Conservation (phyloP, 1,140 invertebrate species). For the Panonychus citri region DNA sequence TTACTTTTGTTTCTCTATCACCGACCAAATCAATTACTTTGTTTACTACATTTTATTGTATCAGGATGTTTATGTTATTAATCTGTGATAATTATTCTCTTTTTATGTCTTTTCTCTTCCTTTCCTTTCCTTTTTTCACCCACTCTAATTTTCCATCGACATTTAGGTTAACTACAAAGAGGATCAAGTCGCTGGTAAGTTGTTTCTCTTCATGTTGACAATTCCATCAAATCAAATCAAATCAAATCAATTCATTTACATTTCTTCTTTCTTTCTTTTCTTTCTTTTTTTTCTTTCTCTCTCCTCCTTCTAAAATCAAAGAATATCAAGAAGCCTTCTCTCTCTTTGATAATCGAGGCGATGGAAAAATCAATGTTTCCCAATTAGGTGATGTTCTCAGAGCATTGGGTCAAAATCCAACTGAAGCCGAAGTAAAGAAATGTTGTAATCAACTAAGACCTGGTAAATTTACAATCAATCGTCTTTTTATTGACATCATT, state of each 20-base stretch:
- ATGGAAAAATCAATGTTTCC: constrained; percentile 85
- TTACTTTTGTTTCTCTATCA: neutral
- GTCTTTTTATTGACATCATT: neutral
- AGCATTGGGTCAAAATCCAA: constrained; percentile 90
- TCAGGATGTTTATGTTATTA: neutral
- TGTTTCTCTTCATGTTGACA: neutral
- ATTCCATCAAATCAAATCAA: neutral
- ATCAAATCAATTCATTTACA: neutral
- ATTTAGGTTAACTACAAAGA: neutral
- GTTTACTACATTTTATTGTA: neutral
- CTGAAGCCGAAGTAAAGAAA: constrained; percentile 90
- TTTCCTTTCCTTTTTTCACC: too few species aligned
- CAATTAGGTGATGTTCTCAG: constrained; percentile 89
- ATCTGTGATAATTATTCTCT: neutral
- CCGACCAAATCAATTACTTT: neutral
- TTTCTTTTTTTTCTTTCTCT: neutral
- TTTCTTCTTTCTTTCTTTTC: neutral
- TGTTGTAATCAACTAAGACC: constrained; percentile 75
- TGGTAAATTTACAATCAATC: neutral
- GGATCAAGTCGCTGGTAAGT: neutral
- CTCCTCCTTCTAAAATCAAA: neutral
- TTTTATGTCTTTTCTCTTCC: neutral
- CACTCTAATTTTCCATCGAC: too few species aligned
- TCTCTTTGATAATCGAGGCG: constrained; percentile 84
- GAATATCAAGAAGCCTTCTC: constrained; percentile 92